Conservation (phyloP, 37 sponge, comb jelly and placozoan species). For the Tethya wilhelma region DNA sequence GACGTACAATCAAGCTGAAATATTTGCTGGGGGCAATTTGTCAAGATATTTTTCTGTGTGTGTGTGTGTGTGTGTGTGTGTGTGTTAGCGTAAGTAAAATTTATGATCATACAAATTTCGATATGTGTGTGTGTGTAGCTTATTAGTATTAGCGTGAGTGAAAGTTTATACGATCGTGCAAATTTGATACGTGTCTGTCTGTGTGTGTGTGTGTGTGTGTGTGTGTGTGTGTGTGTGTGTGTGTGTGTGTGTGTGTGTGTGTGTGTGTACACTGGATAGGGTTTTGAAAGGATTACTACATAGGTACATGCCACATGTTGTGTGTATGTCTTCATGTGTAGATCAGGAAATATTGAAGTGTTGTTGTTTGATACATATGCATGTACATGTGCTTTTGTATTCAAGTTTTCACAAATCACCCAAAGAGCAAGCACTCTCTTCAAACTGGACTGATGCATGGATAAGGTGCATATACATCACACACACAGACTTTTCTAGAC, state of each 20-base stretch:
- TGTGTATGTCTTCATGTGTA: conserved; percentile 4
- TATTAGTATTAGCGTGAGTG: not conserved
- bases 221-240: conserved; percentile 19
- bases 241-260: conserved; percentile 32
- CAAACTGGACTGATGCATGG: too few relatives aligned
- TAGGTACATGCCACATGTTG: not conserved
- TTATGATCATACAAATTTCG: not conserved
- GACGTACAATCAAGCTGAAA: too few relatives aligned
- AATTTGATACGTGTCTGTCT: not conserved
- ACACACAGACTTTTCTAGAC: too few relatives aligned
- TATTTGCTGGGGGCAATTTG: too few relatives aligned
- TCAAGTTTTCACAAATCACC: too few relatives aligned
- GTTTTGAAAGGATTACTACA: not conserved
- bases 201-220: conserved; percentile 29
- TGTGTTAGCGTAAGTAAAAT: too few relatives aligned
- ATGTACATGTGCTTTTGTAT: too few relatives aligned
- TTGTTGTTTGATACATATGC: not conserved
- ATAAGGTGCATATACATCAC: too few relatives aligned
- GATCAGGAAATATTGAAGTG: not conserved
- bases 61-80: too few relatives aligned
- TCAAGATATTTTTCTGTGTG: too few relatives aligned
- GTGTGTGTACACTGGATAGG: conserved; percentile 12
- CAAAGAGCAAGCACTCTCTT: too few relatives aligned
- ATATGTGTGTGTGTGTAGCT: not conserved
- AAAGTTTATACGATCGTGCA: not conserved